Evolutionary conservation across 2,113 vertebrate genomes (phyloP).

Genomic region (Spheniscus mendiculus): DNA sequence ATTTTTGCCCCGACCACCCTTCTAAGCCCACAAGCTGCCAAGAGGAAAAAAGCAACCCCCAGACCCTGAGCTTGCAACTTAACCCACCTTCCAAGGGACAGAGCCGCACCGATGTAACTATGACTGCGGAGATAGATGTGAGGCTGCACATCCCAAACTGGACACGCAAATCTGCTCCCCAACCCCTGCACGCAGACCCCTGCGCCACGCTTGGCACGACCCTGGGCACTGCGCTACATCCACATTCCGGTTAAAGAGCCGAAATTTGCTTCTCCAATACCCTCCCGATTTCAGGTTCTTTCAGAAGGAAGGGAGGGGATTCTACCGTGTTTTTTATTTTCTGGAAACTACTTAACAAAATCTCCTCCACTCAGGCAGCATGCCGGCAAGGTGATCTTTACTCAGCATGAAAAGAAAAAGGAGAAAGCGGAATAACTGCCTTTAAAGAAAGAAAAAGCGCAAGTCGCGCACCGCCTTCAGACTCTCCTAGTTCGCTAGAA

Average conservation of each 20-base stretch:
- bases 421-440: not conserved
- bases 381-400: not conserved
- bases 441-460: not conserved
- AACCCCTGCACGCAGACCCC: not conserved
- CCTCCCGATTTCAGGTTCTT: not conserved
- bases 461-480: not conserved
- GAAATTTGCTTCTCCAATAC: not conserved
- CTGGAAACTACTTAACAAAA: not conserved
- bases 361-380: rapidly evolving
- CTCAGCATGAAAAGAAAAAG: not conserved
- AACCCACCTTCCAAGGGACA: not conserved
- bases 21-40: not conserved
- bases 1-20: not conserved
- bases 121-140: not conserved
- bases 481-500: not conserved
- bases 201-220: rapidly evolving
- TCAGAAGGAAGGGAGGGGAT: rapidly evolving
- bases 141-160: not conserved
- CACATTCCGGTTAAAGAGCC: rapidly evolving
- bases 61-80: not conserved
- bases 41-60: not conserved
- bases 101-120: not conserved
- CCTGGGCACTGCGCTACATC: not conserved
- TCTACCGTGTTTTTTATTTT: not conserved
- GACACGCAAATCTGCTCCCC: not conserved